These are phyloP conservation scores for Drosophila atroscutellata DNA, from an alignment of 2,888 invertebrate species.

Conservation along the genomic window DNA sequence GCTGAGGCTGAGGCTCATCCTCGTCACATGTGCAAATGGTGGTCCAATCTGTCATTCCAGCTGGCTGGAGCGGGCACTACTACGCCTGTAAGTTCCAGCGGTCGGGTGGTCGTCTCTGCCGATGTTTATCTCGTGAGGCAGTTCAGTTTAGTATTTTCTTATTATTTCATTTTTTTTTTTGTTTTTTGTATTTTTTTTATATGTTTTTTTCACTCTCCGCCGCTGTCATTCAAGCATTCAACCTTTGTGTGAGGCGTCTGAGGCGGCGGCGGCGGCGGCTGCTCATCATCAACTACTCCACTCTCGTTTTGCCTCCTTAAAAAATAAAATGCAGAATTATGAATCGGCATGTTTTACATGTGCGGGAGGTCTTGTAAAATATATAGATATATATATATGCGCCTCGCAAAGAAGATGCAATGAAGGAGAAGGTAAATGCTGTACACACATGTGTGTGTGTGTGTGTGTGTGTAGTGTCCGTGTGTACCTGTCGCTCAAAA, in stretches of 20 bases:
- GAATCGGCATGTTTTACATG: conserved; percentile 83
- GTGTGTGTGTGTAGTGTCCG: not conserved
- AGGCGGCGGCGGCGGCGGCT: conserved; percentile 14
- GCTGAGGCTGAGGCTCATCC: conserved; percentile 25
- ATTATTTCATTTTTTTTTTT: conserved; percentile 19
- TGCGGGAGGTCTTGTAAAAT: conserved; percentile 80
- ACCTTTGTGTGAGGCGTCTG: conserved; percentile 60
- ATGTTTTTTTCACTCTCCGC: conserved; percentile 24
- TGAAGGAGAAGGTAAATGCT: conserved; percentile 6
- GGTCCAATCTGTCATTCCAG: conserved; percentile 67
- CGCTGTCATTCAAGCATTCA: conserved; percentile 69
- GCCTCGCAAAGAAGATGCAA: not conserved
- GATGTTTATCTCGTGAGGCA: conserved; percentile 63
- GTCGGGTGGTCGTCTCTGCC: conserved; percentile 62
- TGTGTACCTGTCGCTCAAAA: conserved; percentile 71
- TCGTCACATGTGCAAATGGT: conserved; percentile 64
- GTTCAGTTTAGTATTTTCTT: conserved; percentile 48
- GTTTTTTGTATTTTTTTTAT: not conserved
- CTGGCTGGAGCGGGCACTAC: conserved; percentile 36
- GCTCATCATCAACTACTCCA: conserved; percentile 56
- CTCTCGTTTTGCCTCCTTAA: conserved; percentile 59
- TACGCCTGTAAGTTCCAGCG: conserved; percentile 33
- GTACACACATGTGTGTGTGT: not conserved
- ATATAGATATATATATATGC: not conserved
- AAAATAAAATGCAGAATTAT: conserved; percentile 77